Evolutionary conservation across 1,140 invertebrate genomes (phyloP).

Genomic region (Mylabris phalerata): DNA sequence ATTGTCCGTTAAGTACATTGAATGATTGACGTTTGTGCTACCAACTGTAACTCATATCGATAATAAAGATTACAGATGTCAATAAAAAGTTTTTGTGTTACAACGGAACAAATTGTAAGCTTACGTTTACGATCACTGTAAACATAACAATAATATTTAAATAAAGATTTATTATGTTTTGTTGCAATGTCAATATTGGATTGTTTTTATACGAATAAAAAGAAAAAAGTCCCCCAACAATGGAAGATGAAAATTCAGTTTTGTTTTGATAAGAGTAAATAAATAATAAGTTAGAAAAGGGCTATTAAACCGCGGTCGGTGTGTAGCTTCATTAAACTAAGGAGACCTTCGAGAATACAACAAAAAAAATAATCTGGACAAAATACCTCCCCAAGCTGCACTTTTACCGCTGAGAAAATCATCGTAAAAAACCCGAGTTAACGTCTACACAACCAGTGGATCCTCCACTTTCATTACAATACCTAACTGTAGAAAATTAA

Average conservation of each 20-base stretch:
- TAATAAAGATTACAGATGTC: too few relatives aligned
- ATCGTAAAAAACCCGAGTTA: conserved; percentile 31
- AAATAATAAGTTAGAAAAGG: conserved; percentile 25
- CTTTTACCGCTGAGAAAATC: conserved; percentile 29
- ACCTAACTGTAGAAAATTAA: conserved; percentile 34
- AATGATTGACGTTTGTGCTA: too few relatives aligned
- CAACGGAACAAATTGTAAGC: too few relatives aligned
- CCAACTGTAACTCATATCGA: too few relatives aligned
- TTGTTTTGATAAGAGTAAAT: conserved; percentile 30
- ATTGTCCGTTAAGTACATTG: too few relatives aligned
- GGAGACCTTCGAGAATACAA: conserved; percentile 33
- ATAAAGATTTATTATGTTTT: too few relatives aligned
- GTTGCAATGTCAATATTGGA: too few relatives aligned
- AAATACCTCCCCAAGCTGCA: conserved; percentile 28
- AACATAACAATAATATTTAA: too few relatives aligned
- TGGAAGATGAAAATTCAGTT: conserved; percentile 1
- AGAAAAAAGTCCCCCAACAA: too few relatives aligned
- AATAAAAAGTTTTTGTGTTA: too few relatives aligned
- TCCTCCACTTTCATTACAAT: conserved; percentile 30
- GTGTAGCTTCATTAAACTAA: conserved; percentile 35
- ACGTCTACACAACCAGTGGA: conserved; percentile 28
- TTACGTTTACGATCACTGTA: too few relatives aligned
- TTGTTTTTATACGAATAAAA: too few relatives aligned
- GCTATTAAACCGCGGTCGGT: conserved; percentile 21
- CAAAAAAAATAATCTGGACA: conserved; percentile 38